These are phyloP conservation scores for Lepidurus arcticus DNA, from an alignment of 1,140 invertebrate genomes.

Conservation along the genomic window DNA sequence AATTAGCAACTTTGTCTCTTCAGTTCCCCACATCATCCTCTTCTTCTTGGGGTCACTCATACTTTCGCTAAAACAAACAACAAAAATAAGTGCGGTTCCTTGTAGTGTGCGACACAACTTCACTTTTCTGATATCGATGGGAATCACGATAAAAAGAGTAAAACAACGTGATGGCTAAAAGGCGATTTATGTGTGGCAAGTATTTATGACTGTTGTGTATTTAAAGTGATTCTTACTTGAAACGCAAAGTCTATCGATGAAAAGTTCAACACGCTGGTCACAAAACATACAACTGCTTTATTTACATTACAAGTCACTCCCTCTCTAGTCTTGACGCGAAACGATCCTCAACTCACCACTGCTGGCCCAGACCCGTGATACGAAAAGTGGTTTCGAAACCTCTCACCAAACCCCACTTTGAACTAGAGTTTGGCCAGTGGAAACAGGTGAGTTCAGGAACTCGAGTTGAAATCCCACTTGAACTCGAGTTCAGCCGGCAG, in stretches of 20 bases:
- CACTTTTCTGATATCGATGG: neutral
- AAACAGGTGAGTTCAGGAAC: neutral
- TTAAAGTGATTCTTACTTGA: neutral
- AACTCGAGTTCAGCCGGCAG: neutral
- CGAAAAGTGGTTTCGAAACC: too few relatives aligned
- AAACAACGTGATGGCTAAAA: neutral
- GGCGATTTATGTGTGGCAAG: neutral
- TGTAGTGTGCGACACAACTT: neutral
- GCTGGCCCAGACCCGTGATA: too few relatives aligned
- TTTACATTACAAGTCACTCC: neutral
- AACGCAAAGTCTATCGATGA: neutral
- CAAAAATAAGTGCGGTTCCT: neutral
- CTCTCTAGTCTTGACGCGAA: slow-evolving; percentile 4
- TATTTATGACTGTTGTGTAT: slow-evolving; percentile 1
- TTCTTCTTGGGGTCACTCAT: slow-evolving; percentile 5
- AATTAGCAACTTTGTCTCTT: neutral
- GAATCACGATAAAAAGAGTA: neutral
- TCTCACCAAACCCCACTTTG: too few relatives aligned
- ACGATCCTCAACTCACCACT: neutral
- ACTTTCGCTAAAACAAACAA: slow-evolving; percentile 6
- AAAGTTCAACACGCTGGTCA: neutral
- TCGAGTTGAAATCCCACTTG: slow-evolving; percentile 5
- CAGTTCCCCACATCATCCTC: slow-evolving; percentile 4
- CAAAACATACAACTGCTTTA: neutral
- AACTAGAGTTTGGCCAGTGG: too few relatives aligned